These are phyloP conservation scores for Aphelocoma coerulescens DNA, from an alignment of 2,113 vertebrate species.

Conservation along the genomic window DNA sequence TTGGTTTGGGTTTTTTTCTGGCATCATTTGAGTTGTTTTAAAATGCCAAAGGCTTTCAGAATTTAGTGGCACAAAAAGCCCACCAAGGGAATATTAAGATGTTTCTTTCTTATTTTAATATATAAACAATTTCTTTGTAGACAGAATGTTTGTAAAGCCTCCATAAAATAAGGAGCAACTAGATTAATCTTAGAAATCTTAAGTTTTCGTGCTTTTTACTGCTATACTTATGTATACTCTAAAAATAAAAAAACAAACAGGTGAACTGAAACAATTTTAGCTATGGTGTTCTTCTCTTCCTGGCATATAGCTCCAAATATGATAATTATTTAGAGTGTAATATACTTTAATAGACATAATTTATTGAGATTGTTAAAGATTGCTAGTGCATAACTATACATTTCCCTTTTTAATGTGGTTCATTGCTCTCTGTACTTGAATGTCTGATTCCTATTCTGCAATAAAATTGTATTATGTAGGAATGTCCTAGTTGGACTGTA, in stretches of 20 bases:
- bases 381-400: neutral
- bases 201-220: neutral
- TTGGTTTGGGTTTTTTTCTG: neutral
- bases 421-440: neutral
- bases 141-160: neutral
- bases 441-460: neutral
- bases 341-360: neutral
- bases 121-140: neutral
- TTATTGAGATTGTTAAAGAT: neutral
- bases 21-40: neutral
- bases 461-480: neutral
- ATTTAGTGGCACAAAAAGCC: neutral
- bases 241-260: neutral
- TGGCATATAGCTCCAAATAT: neutral
- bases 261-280: neutral
- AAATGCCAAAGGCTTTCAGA: neutral
- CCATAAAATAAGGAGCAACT: neutral
- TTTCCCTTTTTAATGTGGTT: neutral
- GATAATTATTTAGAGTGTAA: neutral
- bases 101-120: neutral
- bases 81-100: neutral
- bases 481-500: neutral
- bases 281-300: neutral
- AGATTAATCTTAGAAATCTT: neutral
- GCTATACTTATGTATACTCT: neutral